Evolutionary conservation across 1,140 invertebrate species (phyloP), one percentile per base, ranked within the genome.

Genomic region (Camponotus pennsylvanicus): DNA sequence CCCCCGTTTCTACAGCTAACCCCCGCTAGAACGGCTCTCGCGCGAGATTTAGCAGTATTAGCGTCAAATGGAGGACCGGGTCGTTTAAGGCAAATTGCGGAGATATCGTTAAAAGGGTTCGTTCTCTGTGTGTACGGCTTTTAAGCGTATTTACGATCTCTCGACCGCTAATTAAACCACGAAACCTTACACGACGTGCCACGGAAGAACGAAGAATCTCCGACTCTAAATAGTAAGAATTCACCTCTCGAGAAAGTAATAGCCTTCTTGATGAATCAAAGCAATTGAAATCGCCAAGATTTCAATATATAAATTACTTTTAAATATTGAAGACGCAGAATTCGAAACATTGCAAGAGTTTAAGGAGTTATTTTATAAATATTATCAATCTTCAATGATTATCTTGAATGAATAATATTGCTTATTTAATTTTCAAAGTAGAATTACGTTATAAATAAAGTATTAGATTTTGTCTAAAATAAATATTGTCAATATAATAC

Each of bases 21-120:
- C 18, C 66, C 52, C 67, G 79, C 27, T 45, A n/a, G 78, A 61
- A 86, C 64, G 61, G 61, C 83, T 88, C 77, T 67, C 64, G 76
- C 73, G 80, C 89, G 83, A 90, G 89, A 90, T 90, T 90, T 90
- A 90, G 52, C 89, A 83, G 89, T 86, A 90, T 90, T 90, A 90
- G 57, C 86, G 78, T 86, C 86, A 85, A 90, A 86, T 84, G 63
- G 83, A 88, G 61, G 80, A 85, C 78, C 37, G 45, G 64, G 55
- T 59, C 83, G 73, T 90, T 90, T 88, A 83, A 88, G 40, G 89
- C 77, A 88, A 90, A 90, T 88, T 90, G 69, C 83, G 27, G 73
- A 90, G 89, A 90, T 90, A 90, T 88, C 86, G 77, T 90, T 88
- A 78, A 86, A 88, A 84, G 77, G 64, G 59, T 61, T 59, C 64